phyloP scores from a whole-genome alignment of 2,113 vertebrate genomes.

The Turdus rufiventris region DNA sequence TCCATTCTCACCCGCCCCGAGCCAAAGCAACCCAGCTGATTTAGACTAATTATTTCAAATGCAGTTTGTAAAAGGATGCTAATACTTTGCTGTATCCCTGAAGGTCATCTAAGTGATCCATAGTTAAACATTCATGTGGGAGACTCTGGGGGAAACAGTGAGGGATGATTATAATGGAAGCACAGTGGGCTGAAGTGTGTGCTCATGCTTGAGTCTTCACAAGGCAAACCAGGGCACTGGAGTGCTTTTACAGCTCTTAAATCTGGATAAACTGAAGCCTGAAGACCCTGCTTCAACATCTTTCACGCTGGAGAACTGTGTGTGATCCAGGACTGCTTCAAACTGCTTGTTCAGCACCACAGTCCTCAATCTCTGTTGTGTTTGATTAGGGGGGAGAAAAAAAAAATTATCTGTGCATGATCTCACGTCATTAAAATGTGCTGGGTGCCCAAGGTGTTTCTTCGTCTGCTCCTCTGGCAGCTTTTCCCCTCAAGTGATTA shows the following conservation, averaged over 20 bases:
- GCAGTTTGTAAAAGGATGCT: constrained; percentile 27
- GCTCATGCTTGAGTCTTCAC: background rate
- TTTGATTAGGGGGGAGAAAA: background rate
- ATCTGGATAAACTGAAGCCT: background rate
- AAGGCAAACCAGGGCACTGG: background rate
- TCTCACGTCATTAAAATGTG: constrained; percentile 58
- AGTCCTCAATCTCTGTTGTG: background rate
- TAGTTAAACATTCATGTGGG: constrained; percentile 25
- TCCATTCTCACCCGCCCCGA: background rate
- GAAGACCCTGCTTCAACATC: background rate
- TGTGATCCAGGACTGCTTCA: background rate
- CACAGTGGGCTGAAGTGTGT: background rate
- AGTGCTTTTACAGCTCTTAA: background rate
- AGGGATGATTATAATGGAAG: background rate
- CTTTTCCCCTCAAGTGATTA: constrained; percentile 87
- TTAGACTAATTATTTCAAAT: constrained; percentile 52
- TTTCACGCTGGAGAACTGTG: background rate
- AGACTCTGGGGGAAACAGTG: background rate
- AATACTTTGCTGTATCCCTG: constrained; percentile 36
- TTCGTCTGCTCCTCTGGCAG: constrained; percentile 77
- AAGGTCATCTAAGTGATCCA: constrained; percentile 60
- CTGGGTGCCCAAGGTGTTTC: constrained; percentile 75
- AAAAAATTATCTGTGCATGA: background rate
- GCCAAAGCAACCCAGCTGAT: background rate
- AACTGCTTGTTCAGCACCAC: background rate